Base-by-base conservation (phyloP, 2,113 vertebrate genomes). In the Sapayoa aenigma region DNA sequence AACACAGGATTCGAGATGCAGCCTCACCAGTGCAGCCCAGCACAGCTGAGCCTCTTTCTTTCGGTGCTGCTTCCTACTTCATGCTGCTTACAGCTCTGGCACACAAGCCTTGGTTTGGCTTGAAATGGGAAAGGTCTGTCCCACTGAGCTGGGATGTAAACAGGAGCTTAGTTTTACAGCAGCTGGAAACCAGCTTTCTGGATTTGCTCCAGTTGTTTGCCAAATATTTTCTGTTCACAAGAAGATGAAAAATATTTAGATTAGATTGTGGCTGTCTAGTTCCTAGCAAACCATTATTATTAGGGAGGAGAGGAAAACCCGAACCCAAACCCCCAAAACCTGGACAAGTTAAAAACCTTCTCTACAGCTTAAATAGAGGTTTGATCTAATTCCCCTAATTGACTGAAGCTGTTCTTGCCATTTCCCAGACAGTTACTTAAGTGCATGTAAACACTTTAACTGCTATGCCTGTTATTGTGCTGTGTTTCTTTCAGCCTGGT, bases 191-290 rank as follows among this genome's bases (percentile, higher is more conserved):
- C 85, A 91, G 24, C 46, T 87, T 67, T 95, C 83, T 86, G 88
- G 76, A 75, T 94, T 92, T 94, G 73, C 73, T 90, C 28, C 73
- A 84, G 28, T 19, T 71, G 35, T 86, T 93, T 95, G 86, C 84
- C 95, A 90, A 81, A 76, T 55, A 20, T 47, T 89, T 82, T 27
- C 66, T 37, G 44, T 89, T 89, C 92, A 78, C 0, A 0, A 76
- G 73, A 79, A 89, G 73, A 73, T 91, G 84, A 92, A 96, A 95
- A 92, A 79, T 37, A 60, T 72, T 82, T 82, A 46, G 73, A n/a
- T 75, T 47, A 76, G 14, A 71, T 84, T 87, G 73, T 68, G 92
- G 77, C 56, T 89, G 80, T 78, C 93, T 89, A 55, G 89, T 55
- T 94, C 53, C 86, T 62, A 93, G 49, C 66, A 87, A 94, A 50